Evolutionary conservation across 2,797 vertebrate genomes (phyloP).

Genomic region (Scolopax bukidnonensis): DNA sequence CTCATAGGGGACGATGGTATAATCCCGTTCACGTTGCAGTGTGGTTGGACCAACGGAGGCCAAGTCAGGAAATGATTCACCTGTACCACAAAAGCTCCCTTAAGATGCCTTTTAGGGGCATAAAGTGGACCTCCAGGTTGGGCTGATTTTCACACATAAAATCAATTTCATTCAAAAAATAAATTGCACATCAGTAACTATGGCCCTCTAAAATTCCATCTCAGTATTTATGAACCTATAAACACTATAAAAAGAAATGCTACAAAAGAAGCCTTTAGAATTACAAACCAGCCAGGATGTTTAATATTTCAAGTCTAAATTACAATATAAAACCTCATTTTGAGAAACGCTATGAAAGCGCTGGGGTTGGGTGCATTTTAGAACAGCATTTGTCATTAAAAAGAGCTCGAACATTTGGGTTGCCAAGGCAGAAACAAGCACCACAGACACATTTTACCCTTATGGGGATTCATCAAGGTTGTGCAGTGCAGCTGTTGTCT

Average conservation of each 20-base stretch:
- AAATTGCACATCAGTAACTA: conserved; percentile 46
- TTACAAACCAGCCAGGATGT: neutral
- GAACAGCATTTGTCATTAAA: conserved; percentile 47
- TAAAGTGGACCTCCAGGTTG: neutral
- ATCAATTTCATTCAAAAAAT: neutral
- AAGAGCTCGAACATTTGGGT: conserved; percentile 52
- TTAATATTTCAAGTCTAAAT: conserved; percentile 60
- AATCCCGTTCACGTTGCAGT: neutral
- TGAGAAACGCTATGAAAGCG: conserved; percentile 31
- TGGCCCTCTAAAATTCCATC: conserved; percentile 39
- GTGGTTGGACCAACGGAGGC: neutral
- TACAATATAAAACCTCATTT: conserved; percentile 35
- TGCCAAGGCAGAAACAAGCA: conserved; percentile 64
- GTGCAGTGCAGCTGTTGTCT: conserved; percentile 74
- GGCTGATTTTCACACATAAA: neutral
- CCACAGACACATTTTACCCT: conserved; percentile 60
- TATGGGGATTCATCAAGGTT: conserved; percentile 74
- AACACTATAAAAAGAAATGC: conserved; percentile 18
- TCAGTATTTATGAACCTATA: conserved; percentile 39
- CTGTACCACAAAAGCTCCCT: neutral
- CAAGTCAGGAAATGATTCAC: neutral
- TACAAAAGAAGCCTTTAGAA: conserved; percentile 31
- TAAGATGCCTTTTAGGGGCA: neutral
- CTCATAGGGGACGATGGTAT: neutral
- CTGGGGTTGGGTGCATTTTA: conserved; percentile 8